Conservation (phyloP, 2,113 vertebrate species). For the Aleadryas rufinucha region DNA sequence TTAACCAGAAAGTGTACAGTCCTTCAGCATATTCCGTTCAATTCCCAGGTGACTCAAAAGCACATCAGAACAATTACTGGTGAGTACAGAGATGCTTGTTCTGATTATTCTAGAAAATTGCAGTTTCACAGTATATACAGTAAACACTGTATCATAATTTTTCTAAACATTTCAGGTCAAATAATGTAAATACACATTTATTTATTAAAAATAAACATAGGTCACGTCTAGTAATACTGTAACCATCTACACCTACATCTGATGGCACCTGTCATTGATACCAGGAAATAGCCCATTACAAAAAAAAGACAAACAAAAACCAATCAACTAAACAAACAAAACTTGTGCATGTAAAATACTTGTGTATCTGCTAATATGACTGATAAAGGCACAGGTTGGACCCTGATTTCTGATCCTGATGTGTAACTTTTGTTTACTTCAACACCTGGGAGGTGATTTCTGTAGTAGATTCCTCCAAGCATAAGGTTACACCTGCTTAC, state of each 20-base stretch:
- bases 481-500: neutral
- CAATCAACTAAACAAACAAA: neutral
- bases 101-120: neutral
- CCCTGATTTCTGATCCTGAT: neutral
- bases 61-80: neutral
- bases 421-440: neutral
- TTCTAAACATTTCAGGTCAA: neutral
- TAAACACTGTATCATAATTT: neutral
- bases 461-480: neutral
- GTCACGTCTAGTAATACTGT: neutral
- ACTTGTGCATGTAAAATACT: accelerated
- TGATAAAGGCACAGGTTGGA: neutral
- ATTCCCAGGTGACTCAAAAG: neutral
- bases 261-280: neutral
- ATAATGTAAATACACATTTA: neutral
- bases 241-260: neutral
- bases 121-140: neutral
- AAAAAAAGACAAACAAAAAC: neutral
- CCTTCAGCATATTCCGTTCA: neutral
- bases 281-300: neutral
- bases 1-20: constrained; percentile 21
- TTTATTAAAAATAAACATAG: neutral
- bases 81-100: neutral
- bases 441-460: neutral
- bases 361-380: neutral